phyloP scores from a whole-genome alignment of 2,113 vertebrate species.

The Neolamprologus hecqui region DNA sequence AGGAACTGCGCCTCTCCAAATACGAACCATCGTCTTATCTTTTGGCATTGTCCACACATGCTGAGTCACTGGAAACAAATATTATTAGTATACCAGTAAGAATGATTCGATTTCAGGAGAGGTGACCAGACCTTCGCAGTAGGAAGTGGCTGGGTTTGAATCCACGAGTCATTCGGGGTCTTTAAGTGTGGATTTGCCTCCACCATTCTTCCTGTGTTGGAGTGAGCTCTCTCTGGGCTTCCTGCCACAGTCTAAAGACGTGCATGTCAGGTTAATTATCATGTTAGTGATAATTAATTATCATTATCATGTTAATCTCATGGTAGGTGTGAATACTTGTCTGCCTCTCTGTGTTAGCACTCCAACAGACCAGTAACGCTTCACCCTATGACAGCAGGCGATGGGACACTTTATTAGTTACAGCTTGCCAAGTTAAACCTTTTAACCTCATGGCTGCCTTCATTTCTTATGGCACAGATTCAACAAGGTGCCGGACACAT shows the following conservation, averaged over 20 bases:
- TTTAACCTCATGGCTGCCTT: not conserved
- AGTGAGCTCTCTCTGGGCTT: not conserved
- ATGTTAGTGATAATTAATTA: not conserved
- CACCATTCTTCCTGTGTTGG: accelerated
- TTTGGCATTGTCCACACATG: not conserved
- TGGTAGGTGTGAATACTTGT: not conserved
- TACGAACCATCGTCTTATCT: accelerated
- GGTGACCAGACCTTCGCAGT: accelerated
- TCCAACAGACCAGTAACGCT: not conserved
- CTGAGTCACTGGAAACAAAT: not conserved
- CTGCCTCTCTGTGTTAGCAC: not conserved
- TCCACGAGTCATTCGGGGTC: accelerated
- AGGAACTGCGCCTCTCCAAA: not conserved
- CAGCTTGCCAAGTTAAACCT: not conserved
- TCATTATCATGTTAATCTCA: not conserved
- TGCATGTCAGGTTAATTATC: not conserved
- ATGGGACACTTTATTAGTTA: not conserved
- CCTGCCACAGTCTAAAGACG: not conserved
- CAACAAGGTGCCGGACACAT: not conserved
- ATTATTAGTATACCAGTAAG: not conserved
- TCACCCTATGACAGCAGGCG: not conserved
- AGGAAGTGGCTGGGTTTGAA: accelerated
- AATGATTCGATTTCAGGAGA: not conserved
- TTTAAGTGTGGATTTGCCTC: too few relatives aligned
- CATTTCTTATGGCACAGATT: not conserved